Evolutionary conservation across 2,888 invertebrate species (phyloP).

Genomic region (Acleris laterana): DNA sequence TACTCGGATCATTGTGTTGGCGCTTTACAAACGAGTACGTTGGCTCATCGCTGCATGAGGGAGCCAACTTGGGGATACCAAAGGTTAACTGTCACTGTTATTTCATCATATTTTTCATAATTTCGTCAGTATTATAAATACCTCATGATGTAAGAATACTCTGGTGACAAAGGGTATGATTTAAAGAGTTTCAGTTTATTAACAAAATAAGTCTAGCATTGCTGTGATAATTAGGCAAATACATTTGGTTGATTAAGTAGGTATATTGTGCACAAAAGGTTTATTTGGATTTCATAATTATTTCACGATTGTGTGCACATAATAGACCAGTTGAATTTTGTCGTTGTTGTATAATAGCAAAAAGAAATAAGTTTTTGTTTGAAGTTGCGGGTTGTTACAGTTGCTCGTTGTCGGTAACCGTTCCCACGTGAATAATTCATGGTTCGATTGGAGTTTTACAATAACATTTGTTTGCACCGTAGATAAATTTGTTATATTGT

Average conservation of each 20-base stretch:
- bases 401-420: constrained; percentile 55
- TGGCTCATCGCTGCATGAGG: constrained; percentile 24
- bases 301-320: background rate
- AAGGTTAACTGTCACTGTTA: constrained; percentile 15
- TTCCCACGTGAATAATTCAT: constrained; percentile 74
- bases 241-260: no score
- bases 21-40: constrained; percentile 36
- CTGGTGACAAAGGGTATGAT: no score
- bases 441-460: constrained; percentile 52
- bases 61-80: constrained; percentile 20
- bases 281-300: background rate
- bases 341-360: constrained; percentile 26
- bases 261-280: no score
- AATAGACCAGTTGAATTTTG: constrained; percentile 21
- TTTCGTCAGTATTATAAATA: no score
- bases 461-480: constrained; percentile 49
- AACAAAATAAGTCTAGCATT: no score
- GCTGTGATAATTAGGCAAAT: no score
- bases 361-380: constrained; percentile 50
- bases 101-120: background rate
- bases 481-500: no score
- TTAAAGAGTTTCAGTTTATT: no score
- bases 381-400: constrained; percentile 58
- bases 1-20: constrained; percentile 45
- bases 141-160: no score